Conservation (phyloP, 2,797 vertebrate species). For the Semotilus atromaculatus region DNA sequence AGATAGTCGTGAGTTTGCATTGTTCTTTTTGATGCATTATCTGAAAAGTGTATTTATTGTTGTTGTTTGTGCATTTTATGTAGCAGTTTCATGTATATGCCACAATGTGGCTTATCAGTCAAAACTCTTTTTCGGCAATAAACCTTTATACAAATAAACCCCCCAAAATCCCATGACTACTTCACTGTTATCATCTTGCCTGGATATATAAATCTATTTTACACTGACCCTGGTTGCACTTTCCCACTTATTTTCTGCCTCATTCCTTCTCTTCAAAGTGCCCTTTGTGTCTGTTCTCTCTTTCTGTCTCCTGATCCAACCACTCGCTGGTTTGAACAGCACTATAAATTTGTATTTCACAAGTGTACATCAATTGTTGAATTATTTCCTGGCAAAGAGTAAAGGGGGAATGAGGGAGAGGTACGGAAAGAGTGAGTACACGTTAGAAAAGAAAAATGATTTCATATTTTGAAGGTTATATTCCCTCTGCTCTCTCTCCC, state of each 20-base stretch:
- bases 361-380: conserved; percentile 36
- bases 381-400: conserved; percentile 15
- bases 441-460: conserved; percentile 64
- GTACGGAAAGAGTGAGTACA: conserved; percentile 66
- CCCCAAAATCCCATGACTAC: background rate
- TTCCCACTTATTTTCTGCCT: conserved; percentile 7
- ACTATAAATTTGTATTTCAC: conserved; percentile 62
- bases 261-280: conserved; percentile 22
- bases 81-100: conserved; percentile 25
- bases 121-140: conserved; percentile 29
- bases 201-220: background rate
- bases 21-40: conserved; percentile 15
- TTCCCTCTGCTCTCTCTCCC: conserved; percentile 57
- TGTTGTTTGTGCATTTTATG: conserved; percentile 36
- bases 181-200: background rate
- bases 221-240: background rate
- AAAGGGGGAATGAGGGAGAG: conserved; percentile 59
- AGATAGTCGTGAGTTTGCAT: conserved; percentile 2
- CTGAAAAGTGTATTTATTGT: conserved; percentile 54
- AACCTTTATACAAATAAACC: conserved; percentile 30
- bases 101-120: conserved; percentile 30
- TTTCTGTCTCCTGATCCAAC: conserved; percentile 52
- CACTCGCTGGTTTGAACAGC: conserved; percentile 59
- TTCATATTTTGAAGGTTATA: conserved; percentile 62
- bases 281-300: conserved; percentile 60